Conservation (phyloP, 2,113 vertebrate genomes). For the Blennius ocellaris region DNA sequence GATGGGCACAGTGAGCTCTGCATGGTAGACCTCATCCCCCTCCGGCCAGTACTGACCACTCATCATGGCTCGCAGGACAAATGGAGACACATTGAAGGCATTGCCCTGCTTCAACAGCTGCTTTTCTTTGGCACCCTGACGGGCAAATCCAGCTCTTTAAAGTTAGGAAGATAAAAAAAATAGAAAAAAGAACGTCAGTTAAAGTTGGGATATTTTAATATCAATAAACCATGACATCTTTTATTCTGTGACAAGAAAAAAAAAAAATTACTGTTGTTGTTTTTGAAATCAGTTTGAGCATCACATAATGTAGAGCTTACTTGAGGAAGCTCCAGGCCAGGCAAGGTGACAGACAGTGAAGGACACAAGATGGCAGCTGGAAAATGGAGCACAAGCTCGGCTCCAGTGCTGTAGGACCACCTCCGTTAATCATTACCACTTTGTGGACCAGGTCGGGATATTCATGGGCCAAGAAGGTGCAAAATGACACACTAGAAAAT, state of each 20-base stretch:
- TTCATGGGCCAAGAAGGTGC: constrained; percentile 96
- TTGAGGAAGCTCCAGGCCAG: constrained; percentile 99
- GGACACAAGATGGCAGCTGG: constrained; percentile 93
- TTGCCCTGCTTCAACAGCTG: constrained; percentile 96
- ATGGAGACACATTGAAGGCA: constrained; percentile 96
- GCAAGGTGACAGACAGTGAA: constrained; percentile 94
- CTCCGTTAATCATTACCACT: constrained; percentile 98
- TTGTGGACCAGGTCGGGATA: constrained; percentile 97
- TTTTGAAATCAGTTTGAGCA: background rate
- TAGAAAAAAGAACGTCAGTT: background rate
- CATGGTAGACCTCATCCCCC: constrained; percentile 96
- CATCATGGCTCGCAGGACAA: constrained; percentile 97
- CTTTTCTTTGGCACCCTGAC: constrained; percentile 96
- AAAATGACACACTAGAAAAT: constrained; percentile 92
- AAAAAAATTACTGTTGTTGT: background rate
- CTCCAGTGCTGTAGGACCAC: constrained; percentile 94
- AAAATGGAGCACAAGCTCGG: constrained; percentile 98
- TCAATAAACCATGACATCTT: background rate
- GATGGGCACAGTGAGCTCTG: constrained; percentile 93
- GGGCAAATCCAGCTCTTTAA: constrained; percentile 95
- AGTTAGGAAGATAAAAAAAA: background rate
- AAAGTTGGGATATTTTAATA: background rate
- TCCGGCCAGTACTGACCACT: constrained; percentile 99
- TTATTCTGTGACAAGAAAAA: background rate
- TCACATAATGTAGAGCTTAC: constrained; percentile 78